Base-by-base conservation (phyloP, 2,888 invertebrate species). In the Scaptomyza parva region DNA sequence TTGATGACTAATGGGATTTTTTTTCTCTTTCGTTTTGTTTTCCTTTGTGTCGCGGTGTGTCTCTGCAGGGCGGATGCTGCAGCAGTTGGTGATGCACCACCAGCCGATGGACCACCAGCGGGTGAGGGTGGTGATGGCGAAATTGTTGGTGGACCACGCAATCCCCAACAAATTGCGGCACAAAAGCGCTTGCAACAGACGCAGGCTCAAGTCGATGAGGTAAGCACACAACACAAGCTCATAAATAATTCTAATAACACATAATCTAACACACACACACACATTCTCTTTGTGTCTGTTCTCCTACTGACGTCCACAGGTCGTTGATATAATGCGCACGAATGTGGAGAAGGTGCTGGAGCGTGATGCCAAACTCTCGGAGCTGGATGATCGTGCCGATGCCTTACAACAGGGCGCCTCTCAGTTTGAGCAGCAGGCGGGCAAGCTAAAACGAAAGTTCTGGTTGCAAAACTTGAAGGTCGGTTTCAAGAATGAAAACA, bases 391-490 rank as follows among this genome's bases (percentile, higher is more conserved):
- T 92, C 94, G 98, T 93, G 98, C 98, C 90, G 98, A 98, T 93
- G 98, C 97, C 64, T 92, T 98, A 60, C 97, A 98, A 90, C 96
- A 97, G 91, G 97, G 97, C 41, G 98, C 98, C 52, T 98, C 98
- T 89, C 97, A 98, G 89, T 99, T 99, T 91, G 98, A 98, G 92
- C 98, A 98, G 88, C 97, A 98, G 91, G 98, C 98, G 65, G 98
- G 98, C 88, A 98, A 98, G 93, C 93, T 98, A 91, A 98, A 98
- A 93, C 94, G 97, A 91, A 98, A 98, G 93, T 98, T 97, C 92
- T 99, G 98, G 98, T 95, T 98, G 95, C 97, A 98, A 92, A 99
- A 99, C 92, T 93, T 98, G 89, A 98, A 98, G 94, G 95, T 95
- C 90, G 45, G 48, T 67, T 22, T 2, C 3, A 9, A 11, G 0